These are phyloP conservation scores for Lathronympha strigana DNA, from an alignment of 2,888 invertebrate species.

Conservation along the genomic window DNA sequence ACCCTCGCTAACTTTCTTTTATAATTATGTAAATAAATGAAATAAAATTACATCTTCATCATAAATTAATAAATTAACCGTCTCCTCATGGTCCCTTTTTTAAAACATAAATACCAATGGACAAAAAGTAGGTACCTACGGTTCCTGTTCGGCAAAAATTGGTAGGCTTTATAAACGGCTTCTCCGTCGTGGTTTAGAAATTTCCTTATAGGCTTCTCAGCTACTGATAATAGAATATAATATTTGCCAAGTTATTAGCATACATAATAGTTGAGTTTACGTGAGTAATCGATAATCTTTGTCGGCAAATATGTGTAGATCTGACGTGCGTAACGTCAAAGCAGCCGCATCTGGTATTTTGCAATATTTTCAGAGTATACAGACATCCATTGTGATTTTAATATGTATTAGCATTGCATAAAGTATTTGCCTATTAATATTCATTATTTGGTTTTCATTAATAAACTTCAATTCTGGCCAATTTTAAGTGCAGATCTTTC, in stretches of 20 bases:
- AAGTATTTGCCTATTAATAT: conserved; percentile 1
- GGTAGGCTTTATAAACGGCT: too few relatives aligned
- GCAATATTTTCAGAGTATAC: conserved; percentile 33
- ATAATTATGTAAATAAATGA: too few relatives aligned
- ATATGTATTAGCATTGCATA: conserved; percentile 22
- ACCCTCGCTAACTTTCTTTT: too few relatives aligned
- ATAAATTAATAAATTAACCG: too few relatives aligned
- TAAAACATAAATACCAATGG: too few relatives aligned
- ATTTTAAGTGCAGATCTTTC: too few relatives aligned
- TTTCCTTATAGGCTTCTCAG: conserved; percentile 12
- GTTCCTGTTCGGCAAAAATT: too few relatives aligned
- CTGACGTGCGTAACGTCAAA: conserved; percentile 48
- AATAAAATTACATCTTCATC: too few relatives aligned
- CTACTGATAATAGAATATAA: conserved; percentile 17
- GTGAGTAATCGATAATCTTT: too few relatives aligned
- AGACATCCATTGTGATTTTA: conserved; percentile 20
- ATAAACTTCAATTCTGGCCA: too few relatives aligned
- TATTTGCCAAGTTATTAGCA: conserved; percentile 41
- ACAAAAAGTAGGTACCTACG: too few relatives aligned
- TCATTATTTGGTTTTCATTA: not conserved
- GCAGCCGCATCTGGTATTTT: conserved; percentile 32
- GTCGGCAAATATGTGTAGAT: conserved; percentile 54
- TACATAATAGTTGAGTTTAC: conserved; percentile 48
- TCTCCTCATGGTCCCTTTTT: too few relatives aligned
- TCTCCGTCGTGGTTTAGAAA: not conserved